Base-by-base conservation (phyloP, 2,888 invertebrate genomes). In the Drosophila neonasuta region DNA sequence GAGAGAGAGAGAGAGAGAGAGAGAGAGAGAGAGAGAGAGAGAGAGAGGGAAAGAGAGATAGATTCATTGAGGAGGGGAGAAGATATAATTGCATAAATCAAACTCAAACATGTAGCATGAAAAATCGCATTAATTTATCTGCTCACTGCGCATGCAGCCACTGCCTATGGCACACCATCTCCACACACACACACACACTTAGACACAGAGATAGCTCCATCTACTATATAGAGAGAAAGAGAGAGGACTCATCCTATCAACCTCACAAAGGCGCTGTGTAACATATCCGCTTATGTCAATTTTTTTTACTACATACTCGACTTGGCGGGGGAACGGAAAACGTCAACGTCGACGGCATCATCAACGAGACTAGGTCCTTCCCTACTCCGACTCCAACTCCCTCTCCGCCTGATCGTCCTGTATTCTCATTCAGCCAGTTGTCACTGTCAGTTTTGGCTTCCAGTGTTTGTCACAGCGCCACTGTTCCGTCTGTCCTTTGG, bases 101-200 rank as follows among this genome's bases (percentile, higher is more conserved):
- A 88, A 87, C 86, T 84, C 79, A 79, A 74, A 74, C 81, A 79
- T 73, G 76, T 76, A 76, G 80, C 88, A 87, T 88, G 84, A 89
- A 86, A 88, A 89, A 88, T 89, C 82, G 80, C 72, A 89, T 89
- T 88, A 87, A 89, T 88, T 88, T 87, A 88, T 88, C 80, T 86
- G 85, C 74, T 82, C 81, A 57, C 64, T 72, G 82, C 62, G 74
- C 79, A 68, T 78, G 68, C 70, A 77, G 66, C 66, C 68, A 63
- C 60, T 68, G 79, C 86, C 86, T 82, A 82, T 68, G 57, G 45
- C 66, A 64, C 45, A 62, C 39, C 45, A 62, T 34, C 61, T 36
- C 50, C 42, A 48, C 15, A 59, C 63, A 55, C 36, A 51, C 44
- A 15, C 46, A 46, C 41, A 50, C 29, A 49, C 52, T 44, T 13